Conservation (phyloP, 1,140 invertebrate species). For the Nasonia vitripennis region DNA sequence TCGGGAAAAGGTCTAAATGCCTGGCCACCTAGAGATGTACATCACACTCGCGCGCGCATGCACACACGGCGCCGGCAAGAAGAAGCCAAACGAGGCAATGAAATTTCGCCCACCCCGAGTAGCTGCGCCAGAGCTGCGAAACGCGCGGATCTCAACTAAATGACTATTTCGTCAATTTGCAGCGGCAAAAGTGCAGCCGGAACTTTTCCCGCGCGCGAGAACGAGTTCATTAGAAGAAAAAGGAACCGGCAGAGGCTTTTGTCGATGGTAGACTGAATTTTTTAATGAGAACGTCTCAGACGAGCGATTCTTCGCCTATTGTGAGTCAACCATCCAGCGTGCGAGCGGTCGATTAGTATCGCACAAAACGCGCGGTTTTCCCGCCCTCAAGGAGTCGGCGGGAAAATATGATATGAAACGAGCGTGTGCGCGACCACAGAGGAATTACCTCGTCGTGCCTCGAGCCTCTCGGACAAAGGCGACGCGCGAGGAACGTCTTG, state of each 20-base stretch:
- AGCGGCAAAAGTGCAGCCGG: not conserved
- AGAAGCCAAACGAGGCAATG: slow-evolving; percentile 61
- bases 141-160: slow-evolving; percentile 18
- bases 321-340: not conserved
- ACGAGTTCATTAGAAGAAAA: slow-evolving; percentile 2
- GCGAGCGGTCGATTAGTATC: slow-evolving; percentile 28
- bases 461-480: not conserved
- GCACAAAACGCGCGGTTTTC: not conserved
- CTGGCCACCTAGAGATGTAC: slow-evolving; percentile 52
- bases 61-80: slow-evolving; percentile 57
- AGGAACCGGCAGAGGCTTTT: not conserved
- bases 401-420: slow-evolving; percentile 18
- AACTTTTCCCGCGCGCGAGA: slow-evolving; percentile 17
- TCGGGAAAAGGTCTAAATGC: slow-evolving; percentile 70
- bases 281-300: slow-evolving; percentile 15
- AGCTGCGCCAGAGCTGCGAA: not conserved
- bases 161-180: slow-evolving; percentile 41
- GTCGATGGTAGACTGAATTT: not conserved
- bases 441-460: slow-evolving; percentile 4
- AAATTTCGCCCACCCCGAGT: slow-evolving; percentile 57
- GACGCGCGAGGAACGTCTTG: not conserved
- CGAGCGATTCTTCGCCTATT: not conserved
- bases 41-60: slow-evolving; percentile 33
- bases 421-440: not conserved
- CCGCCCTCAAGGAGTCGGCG: not conserved